phyloP scores from a whole-genome alignment of 1,140 invertebrate species.

The Trichoplusia ni region DNA sequence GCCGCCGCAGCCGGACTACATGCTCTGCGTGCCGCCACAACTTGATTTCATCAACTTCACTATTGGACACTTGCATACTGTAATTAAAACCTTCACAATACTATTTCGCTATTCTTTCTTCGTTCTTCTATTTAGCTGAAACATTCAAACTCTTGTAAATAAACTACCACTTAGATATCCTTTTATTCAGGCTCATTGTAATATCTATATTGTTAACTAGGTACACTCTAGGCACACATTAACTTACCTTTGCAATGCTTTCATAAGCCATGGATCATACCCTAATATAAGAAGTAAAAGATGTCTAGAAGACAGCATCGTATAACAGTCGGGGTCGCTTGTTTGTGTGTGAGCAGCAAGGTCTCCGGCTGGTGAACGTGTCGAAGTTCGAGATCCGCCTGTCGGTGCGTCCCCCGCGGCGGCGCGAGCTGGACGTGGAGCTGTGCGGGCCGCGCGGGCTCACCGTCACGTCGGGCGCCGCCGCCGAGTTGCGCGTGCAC shows the following conservation, averaged over 20 bases:
- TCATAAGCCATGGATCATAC: too few species aligned
- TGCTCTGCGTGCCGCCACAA: conserved; percentile 53
- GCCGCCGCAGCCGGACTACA: conserved; percentile 37
- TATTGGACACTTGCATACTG: conserved; percentile 36
- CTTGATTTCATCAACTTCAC: conserved; percentile 59
- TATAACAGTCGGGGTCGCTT: too few species aligned
- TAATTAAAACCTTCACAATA: conserved; percentile 10
- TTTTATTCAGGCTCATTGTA: too few species aligned
- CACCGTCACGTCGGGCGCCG: conserved; percentile 49
- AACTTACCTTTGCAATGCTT: too few species aligned
- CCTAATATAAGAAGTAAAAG: too few species aligned
- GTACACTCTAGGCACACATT: too few species aligned
- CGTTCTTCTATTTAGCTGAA: too few species aligned
- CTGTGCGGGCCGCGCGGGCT: conserved; percentile 24
- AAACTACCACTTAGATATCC: too few species aligned
- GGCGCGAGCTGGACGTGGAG: conserved; percentile 24
- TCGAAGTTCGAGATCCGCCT: conserved; percentile 40
- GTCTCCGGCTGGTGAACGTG: conserved; percentile 36
- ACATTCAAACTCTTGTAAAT: too few species aligned
- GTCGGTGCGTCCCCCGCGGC: conserved; percentile 12
- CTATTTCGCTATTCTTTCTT: background rate
- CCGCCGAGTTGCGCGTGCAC: conserved; percentile 44
- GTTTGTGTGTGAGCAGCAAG: conserved; percentile 18
- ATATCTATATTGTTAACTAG: too few species aligned
- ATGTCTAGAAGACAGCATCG: too few species aligned